phyloP scores from a whole-genome alignment of 2,113 vertebrate genomes.

The Macquaria australasica region DNA sequence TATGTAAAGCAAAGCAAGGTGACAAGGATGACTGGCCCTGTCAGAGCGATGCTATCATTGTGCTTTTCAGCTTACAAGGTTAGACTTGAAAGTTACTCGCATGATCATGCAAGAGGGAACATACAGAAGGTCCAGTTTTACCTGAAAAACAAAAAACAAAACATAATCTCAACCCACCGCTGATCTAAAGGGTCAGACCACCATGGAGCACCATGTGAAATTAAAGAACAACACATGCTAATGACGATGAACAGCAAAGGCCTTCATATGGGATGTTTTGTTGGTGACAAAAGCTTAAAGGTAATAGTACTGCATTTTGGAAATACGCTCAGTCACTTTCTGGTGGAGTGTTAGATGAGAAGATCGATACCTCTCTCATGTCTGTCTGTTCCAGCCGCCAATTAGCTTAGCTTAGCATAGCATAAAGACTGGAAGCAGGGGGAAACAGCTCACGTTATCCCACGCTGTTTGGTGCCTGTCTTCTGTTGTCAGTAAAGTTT shows the following conservation, averaged over 20 bases:
- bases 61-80: constrained; percentile 29
- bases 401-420: constrained; percentile 2
- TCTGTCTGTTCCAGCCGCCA: background rate
- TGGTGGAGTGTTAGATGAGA: background rate
- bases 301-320: background rate
- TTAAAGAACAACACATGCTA: background rate
- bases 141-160: background rate
- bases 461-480: constrained; percentile 15
- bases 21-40: constrained; percentile 53
- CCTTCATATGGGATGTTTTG: background rate
- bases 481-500: constrained; percentile 23
- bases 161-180: background rate
- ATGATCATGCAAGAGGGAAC: constrained; percentile 31
- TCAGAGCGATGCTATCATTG: constrained; percentile 35
- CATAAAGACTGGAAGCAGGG: background rate
- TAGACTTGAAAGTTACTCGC: constrained; percentile 31
- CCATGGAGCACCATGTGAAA: background rate
- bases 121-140: constrained; percentile 6
- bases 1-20: constrained; percentile 48
- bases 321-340: background rate
- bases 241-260: background rate
- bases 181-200: background rate
- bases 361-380: background rate
- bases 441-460: background rate
- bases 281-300: background rate